Conservation (phyloP, 1,140 invertebrate species). For the Eubasilissa regina region DNA sequence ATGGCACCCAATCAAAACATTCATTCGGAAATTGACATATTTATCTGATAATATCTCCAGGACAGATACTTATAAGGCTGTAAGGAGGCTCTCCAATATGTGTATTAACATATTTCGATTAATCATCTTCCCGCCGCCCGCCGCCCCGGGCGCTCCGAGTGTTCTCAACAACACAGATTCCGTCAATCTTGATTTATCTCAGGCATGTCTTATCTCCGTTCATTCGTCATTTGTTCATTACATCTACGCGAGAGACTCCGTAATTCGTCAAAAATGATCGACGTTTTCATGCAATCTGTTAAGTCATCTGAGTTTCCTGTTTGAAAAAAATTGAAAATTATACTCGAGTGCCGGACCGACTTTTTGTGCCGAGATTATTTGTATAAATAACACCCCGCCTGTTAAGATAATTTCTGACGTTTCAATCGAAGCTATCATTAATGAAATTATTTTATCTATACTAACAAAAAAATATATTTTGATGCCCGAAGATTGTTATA, state of each 20-base stretch:
- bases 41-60: conserved; percentile 30
- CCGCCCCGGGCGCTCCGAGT: not conserved
- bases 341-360: no score
- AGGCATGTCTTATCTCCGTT: conserved; percentile 34
- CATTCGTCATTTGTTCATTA: conserved; percentile 44
- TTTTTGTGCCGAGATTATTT: no score
- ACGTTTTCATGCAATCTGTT: conserved; percentile 2
- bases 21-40: conserved; percentile 43
- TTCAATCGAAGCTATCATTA: no score
- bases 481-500: no score
- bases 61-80: conserved; percentile 15
- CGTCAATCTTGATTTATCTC: conserved; percentile 51
- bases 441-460: no score
- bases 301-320: no score
- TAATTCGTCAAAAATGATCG: conserved; percentile 28
- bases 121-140: conserved; percentile 24
- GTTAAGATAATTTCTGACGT: no score
- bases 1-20: conserved; percentile 46
- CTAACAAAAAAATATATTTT: no score
- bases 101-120: conserved; percentile 48
- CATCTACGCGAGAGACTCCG: not conserved
- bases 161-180: conserved; percentile 44
- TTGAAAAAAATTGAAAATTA: no score
- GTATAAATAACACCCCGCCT: no score
- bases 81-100: not conserved